Base-by-base conservation (phyloP, 2,888 invertebrate species). In the Drosophila helvetica region DNA sequence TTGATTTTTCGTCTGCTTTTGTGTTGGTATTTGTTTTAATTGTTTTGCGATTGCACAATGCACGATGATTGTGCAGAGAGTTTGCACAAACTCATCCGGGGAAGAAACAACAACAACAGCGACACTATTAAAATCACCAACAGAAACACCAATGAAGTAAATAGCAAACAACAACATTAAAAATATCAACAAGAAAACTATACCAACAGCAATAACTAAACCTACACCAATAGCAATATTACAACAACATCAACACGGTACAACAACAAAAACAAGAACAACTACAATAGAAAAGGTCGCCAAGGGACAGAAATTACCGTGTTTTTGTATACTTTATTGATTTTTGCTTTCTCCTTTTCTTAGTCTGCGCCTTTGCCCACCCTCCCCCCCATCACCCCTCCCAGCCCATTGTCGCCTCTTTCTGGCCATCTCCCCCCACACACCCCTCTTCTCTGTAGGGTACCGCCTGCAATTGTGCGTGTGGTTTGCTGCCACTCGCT, bases 241-340 rank as follows among this genome's bases (percentile, higher is more conserved):
- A 58, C 30, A 42, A 5, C 38, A 45, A 19, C 30, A 33, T 3
- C 64, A 64, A 47, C 67, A 66, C 54, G 38, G 38, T 15, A 30
- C 30, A 27, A 58, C 30, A 42, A 9, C 38, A 43, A n/a, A 19
- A 64, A 38, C 66, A 64, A 38, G 52, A 12, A 30, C 33, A 72
- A 70, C 56, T 61, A 74, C 73, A 62, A 73, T 68, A 54, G 53
- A 55, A 73, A 75, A 75, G 73, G 75, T 75, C 69, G 71, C 74
- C 74, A 64, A 74, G 71, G 71, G 71, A 74, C 71, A 73, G 62
- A 74, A 69, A 74, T 74, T 69, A 75, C 75, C 75, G 70, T 72
- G 72, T 62, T 67, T 67, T 86, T 80, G 78, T 83, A 76, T 65
- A 88, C 74, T 56, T 78, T 83, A 83, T 83, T 88, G 83, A 83